phyloP scores from a whole-genome alignment of 2,797 vertebrate species.

The Cetoscarus ocellatus region DNA sequence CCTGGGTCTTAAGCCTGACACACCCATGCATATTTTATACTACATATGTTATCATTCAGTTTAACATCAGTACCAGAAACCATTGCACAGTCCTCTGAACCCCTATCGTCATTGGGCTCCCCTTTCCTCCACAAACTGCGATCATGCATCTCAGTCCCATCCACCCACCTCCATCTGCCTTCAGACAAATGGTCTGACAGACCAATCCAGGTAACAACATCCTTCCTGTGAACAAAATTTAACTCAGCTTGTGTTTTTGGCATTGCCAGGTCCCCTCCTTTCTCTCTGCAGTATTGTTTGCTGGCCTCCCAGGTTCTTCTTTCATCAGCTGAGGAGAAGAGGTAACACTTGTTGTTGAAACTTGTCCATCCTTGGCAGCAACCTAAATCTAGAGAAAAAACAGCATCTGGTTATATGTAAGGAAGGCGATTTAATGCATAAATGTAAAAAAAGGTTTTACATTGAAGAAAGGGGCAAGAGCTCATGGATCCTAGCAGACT shows the following conservation, averaged over 20 bases:
- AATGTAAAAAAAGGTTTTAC: too few species aligned
- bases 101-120: slow-evolving; percentile 25
- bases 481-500: too few species aligned
- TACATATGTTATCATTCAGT: slow-evolving; percentile 48
- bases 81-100: slow-evolving; percentile 41
- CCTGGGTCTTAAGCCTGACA: slow-evolving; percentile 39
- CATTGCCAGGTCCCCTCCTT: slow-evolving; percentile 35
- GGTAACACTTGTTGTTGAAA: slow-evolving; percentile 54
- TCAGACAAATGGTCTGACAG: slow-evolving; percentile 19
- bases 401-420: too few species aligned
- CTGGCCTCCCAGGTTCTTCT: slow-evolving; percentile 30
- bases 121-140: slow-evolving; percentile 11
- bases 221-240: slow-evolving; percentile 5
- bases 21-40: neutral
- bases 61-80: neutral
- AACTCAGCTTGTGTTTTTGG: slow-evolving; percentile 20
- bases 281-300: slow-evolving; percentile 32
- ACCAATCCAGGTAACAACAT: slow-evolving; percentile 35
- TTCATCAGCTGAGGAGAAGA: neutral
- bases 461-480: too few species aligned
- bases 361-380: slow-evolving; percentile 23
- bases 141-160: slow-evolving; percentile 7
- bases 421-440: too few species aligned
- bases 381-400: slow-evolving; percentile 1
- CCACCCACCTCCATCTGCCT: slow-evolving; percentile 48